Base-by-base conservation (phyloP, 2,113 vertebrate genomes). In the Neomonachus schauinslandi region DNA sequence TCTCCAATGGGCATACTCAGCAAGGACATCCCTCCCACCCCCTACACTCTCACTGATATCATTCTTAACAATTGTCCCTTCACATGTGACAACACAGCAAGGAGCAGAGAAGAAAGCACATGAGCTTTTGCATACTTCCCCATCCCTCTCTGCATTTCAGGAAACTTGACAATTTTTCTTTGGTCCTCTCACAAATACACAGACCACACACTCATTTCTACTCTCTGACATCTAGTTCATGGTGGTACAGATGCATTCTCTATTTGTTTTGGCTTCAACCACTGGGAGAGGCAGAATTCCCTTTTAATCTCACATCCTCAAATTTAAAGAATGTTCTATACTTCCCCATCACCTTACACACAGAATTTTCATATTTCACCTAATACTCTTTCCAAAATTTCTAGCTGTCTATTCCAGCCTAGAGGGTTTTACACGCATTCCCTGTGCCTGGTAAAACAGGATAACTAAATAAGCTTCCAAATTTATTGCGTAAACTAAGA, bases 391-490 rank as follows among this genome's bases (percentile, higher is more conserved):
- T 94, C 69, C 36, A 83, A 96, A 97, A 87, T 71, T 46, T 92
- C 61, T 69, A 71, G 36, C 39, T 95, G 31, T 89, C 53, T 79
- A 65, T 63, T 93, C 42, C 31, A 87, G 39, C 26, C 67, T 31
- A 96, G 65, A 63, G 42, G 61, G 15, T 74, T 87, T 93, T 72
- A 76, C n/a, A 46, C 83, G 92, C n/a, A 72, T 53, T 83, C 36
- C 28, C 16, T 55, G 80, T 95, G 86, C 67, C 96, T 96, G 92
- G 57, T 94, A 87, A 97, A 97, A 98, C 77, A 96, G 46, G 51
- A 92, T 24, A 83, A 31, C 12, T 39, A 86, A 67, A 14, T 72
- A 76, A 69, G 82, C 61, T 87, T 96, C 59, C 67, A 96, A 57
- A 83, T n/a, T 1, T 82, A 76, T 94, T 87, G 22, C 83, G 90